These are phyloP conservation scores for Caenorhabditis japonica DNA, from an alignment of 2,888 invertebrate species.

Conservation along the genomic window DNA sequence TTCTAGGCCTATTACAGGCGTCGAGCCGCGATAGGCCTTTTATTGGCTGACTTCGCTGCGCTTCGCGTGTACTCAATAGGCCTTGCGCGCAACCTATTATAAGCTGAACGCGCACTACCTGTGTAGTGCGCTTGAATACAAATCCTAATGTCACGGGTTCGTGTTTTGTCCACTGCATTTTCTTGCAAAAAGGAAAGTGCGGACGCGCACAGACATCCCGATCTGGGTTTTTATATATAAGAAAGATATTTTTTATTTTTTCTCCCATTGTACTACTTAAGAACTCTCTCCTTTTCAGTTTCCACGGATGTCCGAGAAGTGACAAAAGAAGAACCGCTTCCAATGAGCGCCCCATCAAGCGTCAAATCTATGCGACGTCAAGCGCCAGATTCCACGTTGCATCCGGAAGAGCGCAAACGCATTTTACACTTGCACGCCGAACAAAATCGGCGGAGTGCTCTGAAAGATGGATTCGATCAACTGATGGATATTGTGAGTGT, in stretches of 20 bases:
- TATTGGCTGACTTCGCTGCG: too few species aligned
- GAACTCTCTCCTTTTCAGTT: not conserved
- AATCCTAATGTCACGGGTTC: too few species aligned
- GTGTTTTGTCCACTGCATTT: too few species aligned
- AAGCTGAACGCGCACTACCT: too few species aligned
- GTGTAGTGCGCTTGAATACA: too few species aligned
- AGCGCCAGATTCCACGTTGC: slow-evolving; percentile 73
- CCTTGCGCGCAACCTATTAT: too few species aligned
- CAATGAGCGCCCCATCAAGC: slow-evolving; percentile 59
- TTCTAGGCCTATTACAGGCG: too few species aligned
- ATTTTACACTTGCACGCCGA: slow-evolving; percentile 77
- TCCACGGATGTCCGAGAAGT: slow-evolving; percentile 11
- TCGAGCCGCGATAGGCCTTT: too few species aligned
- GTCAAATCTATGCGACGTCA: slow-evolving; percentile 54
- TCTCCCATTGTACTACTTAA: not conserved
- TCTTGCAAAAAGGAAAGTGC: too few species aligned
- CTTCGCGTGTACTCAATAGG: too few species aligned
- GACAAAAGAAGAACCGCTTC: slow-evolving; percentile 44
- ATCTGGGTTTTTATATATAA: too few species aligned
- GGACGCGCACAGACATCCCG: not conserved
- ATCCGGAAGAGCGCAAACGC: slow-evolving; percentile 75
- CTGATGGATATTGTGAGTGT: slow-evolving; percentile 70
- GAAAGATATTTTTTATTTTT: too few species aligned
- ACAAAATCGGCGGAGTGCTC: slow-evolving; percentile 74
- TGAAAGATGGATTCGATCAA: slow-evolving; percentile 77